Base-by-base conservation (phyloP, 2,888 invertebrate genomes). In the Lathronympha strigana region DNA sequence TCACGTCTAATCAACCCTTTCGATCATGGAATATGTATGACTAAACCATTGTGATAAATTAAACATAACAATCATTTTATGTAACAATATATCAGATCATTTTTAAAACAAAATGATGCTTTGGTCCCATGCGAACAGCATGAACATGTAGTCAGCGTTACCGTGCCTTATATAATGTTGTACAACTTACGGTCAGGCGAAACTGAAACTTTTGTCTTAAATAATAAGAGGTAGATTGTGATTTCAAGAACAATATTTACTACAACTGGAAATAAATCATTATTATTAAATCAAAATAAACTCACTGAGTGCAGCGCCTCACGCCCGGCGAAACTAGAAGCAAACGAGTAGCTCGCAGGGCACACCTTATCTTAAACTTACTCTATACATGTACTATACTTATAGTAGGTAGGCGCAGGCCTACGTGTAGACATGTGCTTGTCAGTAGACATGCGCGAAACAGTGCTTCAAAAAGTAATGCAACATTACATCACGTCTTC, bases 201-300 rank as follows among this genome's bases (percentile, higher is more conserved):
- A 80, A 78, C 73, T 75, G 79, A 82, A 81, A 68, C 74, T 69
- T 72, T 69, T 74, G 77, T 77, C 88, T 87, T 91, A 90, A 75
- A 84, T 74, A 85, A 84, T 81, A 89, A 89, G 92, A 92, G 91
- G 91, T 92, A 92, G 91, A 88, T 91, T 85, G 86, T 87, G 89
- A 90, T 90, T 90, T 88, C 86, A 86, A 87, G 84, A 87, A 82
- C 82, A 76, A 72, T 82, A 79, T 78, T 73, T 82, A 82, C 82
- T 86, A 86, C 75, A 81, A 82, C 79, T 82, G 82, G 79, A 85
- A 83, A 79, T 80, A 81, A n/a, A n/a, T 73, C 79, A 78, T 71
- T 4, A 3, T 66, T 69, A 66, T 19, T n/a, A n/a, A n/a, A n/a
- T n/a, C n/a, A 72, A 71, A 76, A 74, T 78, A 74, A 77, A 79